Percentiles rank a stretch among this genome's conserved stretches.
Evolutionary conservation across 2,888 invertebrate genomes (phyloP).

Genomic region (Rotaria macrura): DNA sequence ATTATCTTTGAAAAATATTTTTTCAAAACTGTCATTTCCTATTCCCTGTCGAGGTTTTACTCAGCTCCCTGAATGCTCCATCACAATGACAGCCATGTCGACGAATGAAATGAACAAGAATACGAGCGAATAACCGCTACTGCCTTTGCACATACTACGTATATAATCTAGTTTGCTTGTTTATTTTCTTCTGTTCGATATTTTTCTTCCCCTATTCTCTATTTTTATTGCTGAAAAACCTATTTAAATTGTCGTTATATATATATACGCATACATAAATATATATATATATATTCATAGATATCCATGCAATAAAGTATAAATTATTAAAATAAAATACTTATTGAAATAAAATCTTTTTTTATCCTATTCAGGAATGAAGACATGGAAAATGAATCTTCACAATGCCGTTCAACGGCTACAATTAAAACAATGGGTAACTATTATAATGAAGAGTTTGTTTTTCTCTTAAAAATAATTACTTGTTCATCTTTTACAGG

Average conservation of each 20-base stretch:
- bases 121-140: neutral
- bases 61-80: neutral
- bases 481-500: neutral
- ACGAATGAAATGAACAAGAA: slow-evolving; percentile 4
- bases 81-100: slow-evolving; percentile 4
- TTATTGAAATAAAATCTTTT: too few species aligned
- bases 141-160: neutral
- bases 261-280: too few species aligned
- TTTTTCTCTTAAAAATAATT: neutral
- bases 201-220: neutral
- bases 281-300: too few species aligned
- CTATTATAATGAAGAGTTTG: neutral
- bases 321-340: neutral
- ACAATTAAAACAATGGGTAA: slow-evolving; percentile 1
- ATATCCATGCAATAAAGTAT: neutral
- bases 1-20: neutral
- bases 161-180: neutral
- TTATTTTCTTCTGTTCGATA: neutral
- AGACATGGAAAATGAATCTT: neutral
- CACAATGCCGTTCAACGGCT: neutral
- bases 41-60: neutral
- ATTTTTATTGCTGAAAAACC: neutral
- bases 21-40: neutral
- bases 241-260: neutral
- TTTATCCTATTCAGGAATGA: neutral